phyloP scores from a whole-genome alignment of 2,113 vertebrate species.

The Tringa solitaria region DNA sequence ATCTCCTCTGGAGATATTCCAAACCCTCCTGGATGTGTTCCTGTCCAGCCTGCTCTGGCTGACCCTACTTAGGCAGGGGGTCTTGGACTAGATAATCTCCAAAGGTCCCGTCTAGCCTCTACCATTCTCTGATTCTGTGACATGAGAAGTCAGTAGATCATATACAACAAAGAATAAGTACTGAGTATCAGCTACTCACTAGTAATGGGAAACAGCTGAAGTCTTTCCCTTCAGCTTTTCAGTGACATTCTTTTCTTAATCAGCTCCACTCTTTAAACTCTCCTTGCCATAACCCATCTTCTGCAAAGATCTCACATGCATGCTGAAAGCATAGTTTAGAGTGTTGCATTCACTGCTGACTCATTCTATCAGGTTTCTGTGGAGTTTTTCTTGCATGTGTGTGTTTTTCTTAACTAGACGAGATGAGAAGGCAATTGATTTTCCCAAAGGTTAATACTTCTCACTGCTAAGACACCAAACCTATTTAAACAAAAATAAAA shows the following conservation, averaged over 20 bases:
- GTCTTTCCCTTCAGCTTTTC: neutral
- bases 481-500: constrained; percentile 4
- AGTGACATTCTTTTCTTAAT: neutral
- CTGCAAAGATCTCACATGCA: rapidly evolving
- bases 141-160: neutral
- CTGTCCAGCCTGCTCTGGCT: neutral
- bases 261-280: neutral
- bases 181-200: neutral
- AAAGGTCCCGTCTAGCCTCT: neutral
- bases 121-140: neutral
- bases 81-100: neutral
- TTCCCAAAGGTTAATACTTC: constrained; percentile 45
- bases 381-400: neutral
- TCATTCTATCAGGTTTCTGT: constrained; percentile 20
- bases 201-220: neutral
- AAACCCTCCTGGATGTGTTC: neutral
- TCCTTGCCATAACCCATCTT: neutral
- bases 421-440: constrained; percentile 49
- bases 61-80: neutral
- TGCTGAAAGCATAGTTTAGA: neutral
- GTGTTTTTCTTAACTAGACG: constrained; percentile 40
- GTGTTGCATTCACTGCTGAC: neutral
- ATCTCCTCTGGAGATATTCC: neutral
- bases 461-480: neutral
- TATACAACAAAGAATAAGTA: neutral